Evolutionary conservation across 2,888 invertebrate species (phyloP).

Genomic region (Amiota mariae): DNA sequence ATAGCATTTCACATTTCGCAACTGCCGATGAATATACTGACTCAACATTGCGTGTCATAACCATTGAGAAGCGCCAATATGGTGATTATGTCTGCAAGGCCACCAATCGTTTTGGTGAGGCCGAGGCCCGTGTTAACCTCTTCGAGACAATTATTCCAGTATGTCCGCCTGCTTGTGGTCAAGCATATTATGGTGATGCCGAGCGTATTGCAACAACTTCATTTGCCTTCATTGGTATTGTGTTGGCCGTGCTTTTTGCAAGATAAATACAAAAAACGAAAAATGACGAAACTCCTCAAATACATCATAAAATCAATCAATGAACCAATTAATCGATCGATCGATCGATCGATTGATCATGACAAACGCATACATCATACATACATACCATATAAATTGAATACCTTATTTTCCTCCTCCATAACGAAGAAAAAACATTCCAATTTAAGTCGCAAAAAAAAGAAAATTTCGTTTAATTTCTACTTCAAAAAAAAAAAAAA

Average conservation of each 20-base stretch:
- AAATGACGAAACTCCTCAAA: slow-evolving; percentile 8
- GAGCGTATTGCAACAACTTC: slow-evolving; percentile 70
- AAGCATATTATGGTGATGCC: slow-evolving; percentile 71
- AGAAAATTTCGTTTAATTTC: neutral
- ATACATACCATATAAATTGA: slow-evolving; percentile 36
- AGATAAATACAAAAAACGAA: slow-evolving; percentile 64
- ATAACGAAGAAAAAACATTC: slow-evolving; percentile 26
- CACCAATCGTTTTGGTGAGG: slow-evolving; percentile 88
- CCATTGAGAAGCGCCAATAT: slow-evolving; percentile 92
- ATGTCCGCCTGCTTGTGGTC: slow-evolving; percentile 91
- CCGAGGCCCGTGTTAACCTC: slow-evolving; percentile 85
- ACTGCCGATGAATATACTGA: slow-evolving; percentile 94
- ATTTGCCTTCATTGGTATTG: slow-evolving; percentile 75
- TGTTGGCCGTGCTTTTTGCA: slow-evolving; percentile 73
- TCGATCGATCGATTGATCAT: neutral
- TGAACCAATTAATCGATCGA: neutral
- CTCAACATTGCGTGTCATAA: slow-evolving; percentile 90
- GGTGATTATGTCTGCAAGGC: slow-evolving; percentile 91
- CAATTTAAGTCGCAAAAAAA: slow-evolving; percentile 36
- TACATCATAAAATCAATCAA: slow-evolving; percentile 41
- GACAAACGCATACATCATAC: slow-evolving; percentile 44
- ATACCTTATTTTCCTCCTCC: neutral
- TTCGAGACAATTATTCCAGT: slow-evolving; percentile 93
- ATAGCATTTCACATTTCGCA: slow-evolving; percentile 91
- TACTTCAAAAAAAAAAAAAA: neutral